phyloP scores from a whole-genome alignment of 2,113 vertebrate genomes.

The Erpornis zantholeuca region DNA sequence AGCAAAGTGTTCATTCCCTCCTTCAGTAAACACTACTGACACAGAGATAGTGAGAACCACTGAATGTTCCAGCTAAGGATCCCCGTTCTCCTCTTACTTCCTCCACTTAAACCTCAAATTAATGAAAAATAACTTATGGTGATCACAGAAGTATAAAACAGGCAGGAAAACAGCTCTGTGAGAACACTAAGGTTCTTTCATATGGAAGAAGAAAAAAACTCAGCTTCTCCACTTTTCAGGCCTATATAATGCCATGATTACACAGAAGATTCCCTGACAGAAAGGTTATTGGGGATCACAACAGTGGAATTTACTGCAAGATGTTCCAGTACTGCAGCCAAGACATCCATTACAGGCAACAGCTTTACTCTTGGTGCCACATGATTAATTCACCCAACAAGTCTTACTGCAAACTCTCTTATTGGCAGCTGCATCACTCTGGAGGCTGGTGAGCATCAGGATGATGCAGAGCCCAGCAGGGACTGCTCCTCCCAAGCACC shows the following conservation, averaged over 20 bases:
- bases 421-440: not conserved
- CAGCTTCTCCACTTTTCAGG: not conserved
- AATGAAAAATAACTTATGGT: not conserved
- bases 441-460: not conserved
- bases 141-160: not conserved
- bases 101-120: not conserved
- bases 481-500: not conserved
- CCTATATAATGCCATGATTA: not conserved
- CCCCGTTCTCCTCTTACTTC: not conserved
- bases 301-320: not conserved
- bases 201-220: not conserved
- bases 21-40: not conserved
- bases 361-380: not conserved
- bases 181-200: not conserved
- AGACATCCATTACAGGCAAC: not conserved
- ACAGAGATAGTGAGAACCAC: not conserved
- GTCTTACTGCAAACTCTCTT: not conserved
- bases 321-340: not conserved
- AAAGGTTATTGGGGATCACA: not conserved
- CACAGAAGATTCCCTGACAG: not conserved
- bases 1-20: not conserved
- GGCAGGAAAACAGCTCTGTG: not conserved
- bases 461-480: not conserved
- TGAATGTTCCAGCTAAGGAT: not conserved
- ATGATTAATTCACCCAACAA: not conserved